Percentiles rank a stretch among this genome's conserved stretches.
These are phyloP conservation scores for Gadus chalcogrammus DNA, from an alignment of 2,113 vertebrate species.

Conservation along the genomic window DNA sequence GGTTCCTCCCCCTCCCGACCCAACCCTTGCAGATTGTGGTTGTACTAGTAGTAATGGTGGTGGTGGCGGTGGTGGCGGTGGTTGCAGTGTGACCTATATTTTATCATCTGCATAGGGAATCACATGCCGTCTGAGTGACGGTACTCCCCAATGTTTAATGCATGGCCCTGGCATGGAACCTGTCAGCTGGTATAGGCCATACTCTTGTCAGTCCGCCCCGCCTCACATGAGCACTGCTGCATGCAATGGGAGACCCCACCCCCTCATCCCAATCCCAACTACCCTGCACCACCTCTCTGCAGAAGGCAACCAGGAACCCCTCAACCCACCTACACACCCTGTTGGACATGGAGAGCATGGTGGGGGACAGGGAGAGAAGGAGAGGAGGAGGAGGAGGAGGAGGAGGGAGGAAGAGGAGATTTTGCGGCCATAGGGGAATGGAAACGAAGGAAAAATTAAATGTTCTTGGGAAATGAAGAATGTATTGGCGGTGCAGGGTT, in stretches of 20 bases:
- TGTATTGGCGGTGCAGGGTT: too few relatives aligned
- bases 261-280: not conserved
- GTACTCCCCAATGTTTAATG: not conserved
- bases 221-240: not conserved
- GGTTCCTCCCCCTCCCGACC: not conserved
- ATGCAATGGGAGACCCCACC: not conserved
- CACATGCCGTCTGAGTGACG: not conserved
- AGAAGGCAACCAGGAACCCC: not conserved
- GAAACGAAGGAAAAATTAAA: too few relatives aligned
- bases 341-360: too few relatives aligned
- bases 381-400: too few relatives aligned
- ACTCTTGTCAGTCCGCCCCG: not conserved
- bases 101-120: not conserved
- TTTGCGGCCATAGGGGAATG: too few relatives aligned
- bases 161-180: conserved; percentile 6
- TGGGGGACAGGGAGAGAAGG: too few relatives aligned
- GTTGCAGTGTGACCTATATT: conserved; percentile 4
- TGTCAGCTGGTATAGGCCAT: conserved; percentile 24
- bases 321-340: too few relatives aligned
- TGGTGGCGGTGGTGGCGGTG: not conserved
- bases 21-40: too few relatives aligned
- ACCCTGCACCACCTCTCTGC: not conserved
- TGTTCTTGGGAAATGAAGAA: too few relatives aligned
- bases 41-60: not conserved
- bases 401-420: too few relatives aligned